These are phyloP conservation scores for Python bivittatus DNA, from an alignment of 2,113 vertebrate species.

Conservation along the genomic window DNA sequence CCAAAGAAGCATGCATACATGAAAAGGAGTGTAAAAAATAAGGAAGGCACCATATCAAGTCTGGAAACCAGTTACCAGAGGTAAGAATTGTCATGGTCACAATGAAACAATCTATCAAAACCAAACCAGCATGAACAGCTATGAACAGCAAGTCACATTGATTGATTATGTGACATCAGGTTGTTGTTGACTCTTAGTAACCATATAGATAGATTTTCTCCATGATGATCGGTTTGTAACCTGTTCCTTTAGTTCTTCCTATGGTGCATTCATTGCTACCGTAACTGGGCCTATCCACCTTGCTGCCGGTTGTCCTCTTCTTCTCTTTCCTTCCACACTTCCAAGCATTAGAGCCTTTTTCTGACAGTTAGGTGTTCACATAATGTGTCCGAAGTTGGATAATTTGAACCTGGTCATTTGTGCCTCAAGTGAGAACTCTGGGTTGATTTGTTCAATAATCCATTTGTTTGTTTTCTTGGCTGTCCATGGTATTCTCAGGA, in stretches of 20 bases:
- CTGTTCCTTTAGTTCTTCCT: not conserved
- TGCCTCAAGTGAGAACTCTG: not conserved
- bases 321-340: not conserved
- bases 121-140: not conserved
- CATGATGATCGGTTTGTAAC: not conserved
- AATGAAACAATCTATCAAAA: not conserved
- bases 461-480: not conserved
- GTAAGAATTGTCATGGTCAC: too few relatives aligned
- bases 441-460: not conserved
- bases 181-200: not conserved
- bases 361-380: not conserved
- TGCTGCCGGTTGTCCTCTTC: not conserved
- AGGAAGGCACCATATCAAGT: too few relatives aligned
- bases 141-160: not conserved
- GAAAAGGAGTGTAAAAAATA: too few relatives aligned
- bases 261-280: not conserved
- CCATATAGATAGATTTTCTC: not conserved
- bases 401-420: not conserved
- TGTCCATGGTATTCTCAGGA: not conserved
- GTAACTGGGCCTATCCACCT: not conserved
- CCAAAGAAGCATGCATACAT: too few relatives aligned
- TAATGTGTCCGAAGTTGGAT: not conserved
- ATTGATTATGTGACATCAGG: too few relatives aligned
- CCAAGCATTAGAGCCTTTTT: not conserved
- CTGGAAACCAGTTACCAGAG: too few relatives aligned